Evolutionary conservation across 2,888 invertebrate species (phyloP), one percentile per base, ranked within the genome.

Genomic region (Ischnus inquisitorius): DNA sequence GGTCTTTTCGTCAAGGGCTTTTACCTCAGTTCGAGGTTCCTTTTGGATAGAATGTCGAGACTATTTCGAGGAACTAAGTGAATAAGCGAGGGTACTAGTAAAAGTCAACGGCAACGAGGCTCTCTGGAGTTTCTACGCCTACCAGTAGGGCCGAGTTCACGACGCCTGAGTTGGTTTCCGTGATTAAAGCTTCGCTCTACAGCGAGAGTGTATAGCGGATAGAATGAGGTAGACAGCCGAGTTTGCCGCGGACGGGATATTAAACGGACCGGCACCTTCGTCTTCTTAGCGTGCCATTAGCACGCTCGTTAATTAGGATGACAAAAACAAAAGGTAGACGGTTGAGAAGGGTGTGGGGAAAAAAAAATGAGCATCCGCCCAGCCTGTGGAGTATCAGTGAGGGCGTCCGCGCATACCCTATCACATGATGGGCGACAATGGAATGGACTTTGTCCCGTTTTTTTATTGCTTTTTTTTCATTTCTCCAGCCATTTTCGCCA

Each of bases 261-360:
- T 83, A 83, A 83, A 83, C 72, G 77, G 48, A 68, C 76, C 78
- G 41, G 64, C 85, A 79, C 79, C 84, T 79, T 67, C 77, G 68
- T 74, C 74, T 84, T 82, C 74, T 69, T 72, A 77, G 68, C 79
- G 76, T 51, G 69, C 78, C 86, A 84, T 84, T 83, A 83, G 82
- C 80, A 69, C 60, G 74, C 78, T 72, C 84, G 78, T 84, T 86
- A 86, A 86, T 86, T 86, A 86, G 74, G 62, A 76, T 71, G 54
- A 60, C 68, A 82, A 85, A 84, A 79, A 82, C 80, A 80, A 62
- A 72, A 74, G 68, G 54, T 60, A 41, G 57, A 41, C 60, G 79
- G 54, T 28, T n/a, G 64, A 34, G 39, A 19, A 69, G 3, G 60
- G 19, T 19, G 39, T 41, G 28, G n/a, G 57, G 41, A 3, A 39